phyloP scores from a whole-genome alignment of 1,140 invertebrate species.

The Drosophila varians region DNA sequence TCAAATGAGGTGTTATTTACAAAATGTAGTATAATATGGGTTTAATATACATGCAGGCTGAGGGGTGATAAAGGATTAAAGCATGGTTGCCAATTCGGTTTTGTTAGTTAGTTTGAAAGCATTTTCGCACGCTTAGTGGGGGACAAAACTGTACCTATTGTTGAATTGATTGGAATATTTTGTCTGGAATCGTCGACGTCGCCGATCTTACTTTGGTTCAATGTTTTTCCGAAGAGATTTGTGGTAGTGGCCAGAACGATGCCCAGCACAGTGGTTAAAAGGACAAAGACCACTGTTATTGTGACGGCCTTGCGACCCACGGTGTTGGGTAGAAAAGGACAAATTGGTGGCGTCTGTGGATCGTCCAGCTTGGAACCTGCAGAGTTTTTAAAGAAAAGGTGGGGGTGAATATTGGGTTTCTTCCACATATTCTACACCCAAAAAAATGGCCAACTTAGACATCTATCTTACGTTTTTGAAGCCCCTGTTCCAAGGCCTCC shows the following conservation, averaged over 20 bases:
- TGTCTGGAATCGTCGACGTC: constrained; percentile 81
- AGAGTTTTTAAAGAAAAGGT: background rate
- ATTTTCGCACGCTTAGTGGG: constrained; percentile 37
- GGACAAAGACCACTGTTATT: constrained; percentile 56
- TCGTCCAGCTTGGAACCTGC: constrained; percentile 49
- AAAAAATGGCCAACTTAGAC: background rate
- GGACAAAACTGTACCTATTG: constrained; percentile 83
- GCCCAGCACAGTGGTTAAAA: constrained; percentile 51
- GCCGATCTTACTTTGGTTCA: constrained; percentile 79
- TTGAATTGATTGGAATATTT: constrained; percentile 84
- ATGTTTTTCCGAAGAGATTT: constrained; percentile 61
- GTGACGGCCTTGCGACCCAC: constrained; percentile 61
- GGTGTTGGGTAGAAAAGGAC: constrained; percentile 57
- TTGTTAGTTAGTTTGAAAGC: constrained; percentile 16
- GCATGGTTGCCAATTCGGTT: constrained; percentile 25
- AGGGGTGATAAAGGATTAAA: constrained; percentile 7
- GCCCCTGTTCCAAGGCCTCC: constrained; percentile 35
- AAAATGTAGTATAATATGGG: constrained; percentile 14
- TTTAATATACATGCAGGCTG: constrained; percentile 22
- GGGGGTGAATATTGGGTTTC: background rate
- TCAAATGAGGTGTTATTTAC: constrained; percentile 16
- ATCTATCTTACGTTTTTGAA: constrained; percentile 33
- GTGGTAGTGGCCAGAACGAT: constrained; percentile 55
- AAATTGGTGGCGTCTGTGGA: constrained; percentile 40
- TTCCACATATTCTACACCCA: background rate